These are phyloP conservation scores for Platichthys flesus DNA, from an alignment of 2,113 vertebrate genomes.

Conservation along the genomic window DNA sequence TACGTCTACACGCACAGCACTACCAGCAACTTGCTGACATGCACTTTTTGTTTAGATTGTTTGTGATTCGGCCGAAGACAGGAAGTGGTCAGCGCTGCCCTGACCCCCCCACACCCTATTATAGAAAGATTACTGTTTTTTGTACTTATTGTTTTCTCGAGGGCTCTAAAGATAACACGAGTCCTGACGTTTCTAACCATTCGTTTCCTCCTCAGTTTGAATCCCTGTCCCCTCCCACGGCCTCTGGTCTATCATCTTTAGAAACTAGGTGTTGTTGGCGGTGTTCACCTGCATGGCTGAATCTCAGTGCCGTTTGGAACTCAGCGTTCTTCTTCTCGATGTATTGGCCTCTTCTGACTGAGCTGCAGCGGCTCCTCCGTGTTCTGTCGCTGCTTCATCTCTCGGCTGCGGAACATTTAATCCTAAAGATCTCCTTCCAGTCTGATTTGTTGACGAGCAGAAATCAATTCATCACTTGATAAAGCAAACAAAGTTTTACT, in stretches of 20 bases:
- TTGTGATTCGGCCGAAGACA: not conserved
- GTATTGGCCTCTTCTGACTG: conserved; percentile 15
- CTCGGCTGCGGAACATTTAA: conserved; percentile 52
- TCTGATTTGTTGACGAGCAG: conserved; percentile 41
- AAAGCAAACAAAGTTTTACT: not conserved
- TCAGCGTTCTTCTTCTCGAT: conserved; percentile 3
- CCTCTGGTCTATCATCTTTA: not conserved
- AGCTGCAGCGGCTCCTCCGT: conserved; percentile 28
- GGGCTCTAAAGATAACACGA: conserved; percentile 3
- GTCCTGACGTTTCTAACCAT: not conserved
- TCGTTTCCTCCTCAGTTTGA: conserved; percentile 6
- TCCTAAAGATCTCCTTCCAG: conserved; percentile 43
- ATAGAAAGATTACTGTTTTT: not conserved
- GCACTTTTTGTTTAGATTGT: conserved; percentile 39
- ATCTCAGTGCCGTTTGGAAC: conserved; percentile 29
- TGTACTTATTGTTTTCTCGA: conserved; percentile 18
- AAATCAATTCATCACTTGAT: conserved; percentile 8
- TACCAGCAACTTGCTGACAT: conserved; percentile 45
- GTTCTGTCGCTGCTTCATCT: conserved; percentile 40
- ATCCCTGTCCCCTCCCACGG: conserved; percentile 57
- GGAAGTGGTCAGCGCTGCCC: not conserved
- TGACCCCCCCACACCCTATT: too few species aligned
- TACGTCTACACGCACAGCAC: conserved; percentile 23
- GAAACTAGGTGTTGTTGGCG: conserved; percentile 39
- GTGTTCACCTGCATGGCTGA: conserved; percentile 61